phyloP scores from a whole-genome alignment of 92 coral and sea anemone species.

The Phenganax subtilis region DNA sequence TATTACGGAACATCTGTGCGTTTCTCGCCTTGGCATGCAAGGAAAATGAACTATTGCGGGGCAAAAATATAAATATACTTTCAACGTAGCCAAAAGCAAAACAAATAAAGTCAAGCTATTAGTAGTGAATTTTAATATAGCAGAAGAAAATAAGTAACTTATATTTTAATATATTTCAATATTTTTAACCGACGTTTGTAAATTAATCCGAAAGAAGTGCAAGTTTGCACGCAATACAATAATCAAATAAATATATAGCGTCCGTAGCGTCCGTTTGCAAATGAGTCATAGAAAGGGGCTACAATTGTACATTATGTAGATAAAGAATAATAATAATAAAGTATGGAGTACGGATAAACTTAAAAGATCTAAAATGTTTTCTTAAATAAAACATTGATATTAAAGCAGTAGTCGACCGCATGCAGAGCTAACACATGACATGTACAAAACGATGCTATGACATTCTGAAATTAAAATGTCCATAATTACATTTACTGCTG shows the following conservation, averaged over 20 bases:
- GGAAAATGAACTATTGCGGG: not conserved
- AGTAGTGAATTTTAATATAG: slow-evolving; percentile 6
- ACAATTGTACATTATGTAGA: slow-evolving; percentile 1
- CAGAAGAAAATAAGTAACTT: slow-evolving; percentile 26
- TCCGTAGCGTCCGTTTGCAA: slow-evolving; percentile 9
- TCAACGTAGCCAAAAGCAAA: not conserved
- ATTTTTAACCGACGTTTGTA: slow-evolving; percentile 42
- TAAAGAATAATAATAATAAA: not conserved
- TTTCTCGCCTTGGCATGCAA: slow-evolving; percentile 15
- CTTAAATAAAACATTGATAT: not conserved
- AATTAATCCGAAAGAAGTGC: slow-evolving; percentile 28
- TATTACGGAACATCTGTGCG: slow-evolving; percentile 35
- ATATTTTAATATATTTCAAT: slow-evolving; percentile 44
- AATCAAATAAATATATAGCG: not conserved
- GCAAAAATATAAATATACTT: not conserved
- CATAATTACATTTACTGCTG: slow-evolving; percentile 17
- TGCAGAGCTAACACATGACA: slow-evolving; percentile 4
- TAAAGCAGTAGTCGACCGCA: slow-evolving; percentile 34
- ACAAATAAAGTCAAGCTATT: not conserved
- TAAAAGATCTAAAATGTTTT: slow-evolving; percentile 20
- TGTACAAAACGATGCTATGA: slow-evolving; percentile 18
- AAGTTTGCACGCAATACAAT: slow-evolving; percentile 34
- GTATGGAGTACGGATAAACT: not conserved
- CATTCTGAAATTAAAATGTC: slow-evolving; percentile 24
- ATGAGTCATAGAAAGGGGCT: slow-evolving; percentile 6